Percentiles rank a stretch among this genome's conserved stretches.
phyloP scores from a whole-genome alignment of 2,797 vertebrate genomes.

The Neoniphon sammara region DNA sequence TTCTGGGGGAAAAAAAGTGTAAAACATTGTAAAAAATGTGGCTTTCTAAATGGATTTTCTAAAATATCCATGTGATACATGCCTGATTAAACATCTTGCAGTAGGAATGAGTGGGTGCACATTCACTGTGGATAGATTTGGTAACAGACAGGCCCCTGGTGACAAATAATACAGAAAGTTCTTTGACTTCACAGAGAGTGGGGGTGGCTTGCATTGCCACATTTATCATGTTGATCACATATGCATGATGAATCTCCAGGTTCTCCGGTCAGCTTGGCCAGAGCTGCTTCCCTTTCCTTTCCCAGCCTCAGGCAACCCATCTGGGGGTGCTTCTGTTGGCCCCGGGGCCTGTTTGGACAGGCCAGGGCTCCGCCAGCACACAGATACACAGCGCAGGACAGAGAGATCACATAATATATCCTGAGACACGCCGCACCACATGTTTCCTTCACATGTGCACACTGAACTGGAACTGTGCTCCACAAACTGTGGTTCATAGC shows the following conservation, averaged over 20 bases:
- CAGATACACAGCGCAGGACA: constrained; percentile 18
- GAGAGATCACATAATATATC: constrained; percentile 35
- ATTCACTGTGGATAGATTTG: constrained; percentile 37
- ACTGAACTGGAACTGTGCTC: neutral
- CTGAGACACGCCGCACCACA: constrained; percentile 35
- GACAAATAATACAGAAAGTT: constrained; percentile 23
- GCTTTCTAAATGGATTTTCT: no score
- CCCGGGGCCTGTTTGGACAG: constrained; percentile 55
- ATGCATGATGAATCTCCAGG: constrained; percentile 73
- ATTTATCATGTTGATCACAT: constrained; percentile 76
- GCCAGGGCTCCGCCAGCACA: constrained; percentile 57
- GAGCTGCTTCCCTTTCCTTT: constrained; percentile 46
- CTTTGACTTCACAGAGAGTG: constrained; percentile 22
- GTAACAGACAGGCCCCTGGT: constrained; percentile 21
- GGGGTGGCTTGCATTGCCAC: constrained; percentile 1
- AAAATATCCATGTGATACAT: no score
- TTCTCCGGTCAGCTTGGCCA: constrained; percentile 60
- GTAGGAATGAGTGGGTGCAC: constrained; percentile 2
- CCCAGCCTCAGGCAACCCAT: constrained; percentile 77
- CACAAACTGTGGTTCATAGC: neutral
- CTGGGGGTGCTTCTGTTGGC: constrained; percentile 79
- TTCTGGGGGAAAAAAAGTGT: no score
- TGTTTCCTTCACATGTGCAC: constrained; percentile 29
- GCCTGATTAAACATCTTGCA: no score
- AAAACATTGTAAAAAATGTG: no score